phyloP scores from a whole-genome alignment of 2,113 vertebrate genomes.

The Motacilla alba region DNA sequence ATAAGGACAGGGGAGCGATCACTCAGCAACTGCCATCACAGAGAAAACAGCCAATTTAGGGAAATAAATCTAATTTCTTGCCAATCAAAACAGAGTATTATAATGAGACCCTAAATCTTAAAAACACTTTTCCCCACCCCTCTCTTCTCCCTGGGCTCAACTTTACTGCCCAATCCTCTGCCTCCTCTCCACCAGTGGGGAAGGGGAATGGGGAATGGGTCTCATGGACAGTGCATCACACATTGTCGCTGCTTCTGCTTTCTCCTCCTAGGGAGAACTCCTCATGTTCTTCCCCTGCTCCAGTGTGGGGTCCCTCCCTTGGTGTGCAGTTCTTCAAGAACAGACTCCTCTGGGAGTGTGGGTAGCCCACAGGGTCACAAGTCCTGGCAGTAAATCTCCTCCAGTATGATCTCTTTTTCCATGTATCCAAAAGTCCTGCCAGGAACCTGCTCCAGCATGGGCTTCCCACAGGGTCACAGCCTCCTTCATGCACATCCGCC shows the following conservation, averaged over 20 bases:
- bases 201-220: fast-evolving
- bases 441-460: background rate
- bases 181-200: fast-evolving
- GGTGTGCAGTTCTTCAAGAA: background rate
- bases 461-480: background rate
- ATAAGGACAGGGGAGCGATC: background rate
- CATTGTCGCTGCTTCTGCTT: background rate
- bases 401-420: background rate
- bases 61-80: background rate
- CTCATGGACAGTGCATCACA: background rate
- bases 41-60: background rate
- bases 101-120: background rate
- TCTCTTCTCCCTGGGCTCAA: background rate
- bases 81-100: background rate
- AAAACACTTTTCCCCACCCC: background rate
- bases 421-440: no score
- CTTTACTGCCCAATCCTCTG: background rate
- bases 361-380: background rate
- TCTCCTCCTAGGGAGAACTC: background rate
- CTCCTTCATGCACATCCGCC: background rate
- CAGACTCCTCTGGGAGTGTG: background rate
- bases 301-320: fast-evolving
- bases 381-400: background rate
- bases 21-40: background rate
- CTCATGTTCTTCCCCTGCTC: background rate